A percentile compares a stretch with the other conserved stretches of the same genome.
Evolutionary conservation across 1,140 invertebrate species (phyloP).

Genomic region (Ceratina australensis): DNA sequence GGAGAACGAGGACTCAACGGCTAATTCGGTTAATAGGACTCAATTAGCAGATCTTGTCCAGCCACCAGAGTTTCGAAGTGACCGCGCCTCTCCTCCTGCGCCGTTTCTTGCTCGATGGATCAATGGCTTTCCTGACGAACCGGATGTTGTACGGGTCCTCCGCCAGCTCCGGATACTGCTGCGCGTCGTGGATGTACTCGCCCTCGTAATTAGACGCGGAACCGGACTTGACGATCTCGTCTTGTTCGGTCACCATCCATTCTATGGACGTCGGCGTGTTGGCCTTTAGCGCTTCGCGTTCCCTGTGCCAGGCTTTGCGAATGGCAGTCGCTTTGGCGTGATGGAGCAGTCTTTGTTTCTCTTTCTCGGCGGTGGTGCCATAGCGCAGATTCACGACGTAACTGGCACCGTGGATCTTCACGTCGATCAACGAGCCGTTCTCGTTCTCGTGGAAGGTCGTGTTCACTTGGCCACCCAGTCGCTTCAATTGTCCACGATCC

Average conservation of each 20-base stretch:
- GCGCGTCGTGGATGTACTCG: slow-evolving; percentile 94
- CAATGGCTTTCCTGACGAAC: slow-evolving; percentile 89
- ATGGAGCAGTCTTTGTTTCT: slow-evolving; percentile 91
- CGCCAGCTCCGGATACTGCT: slow-evolving; percentile 93
- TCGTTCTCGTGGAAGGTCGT: slow-evolving; percentile 94
- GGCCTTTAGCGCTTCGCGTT: slow-evolving; percentile 89
- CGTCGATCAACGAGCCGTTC: slow-evolving; percentile 84
- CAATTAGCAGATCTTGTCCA: slow-evolving; percentile 80
- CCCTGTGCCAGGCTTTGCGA: slow-evolving; percentile 94
- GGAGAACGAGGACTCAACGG: slow-evolving; percentile 37
- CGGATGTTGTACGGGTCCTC: slow-evolving; percentile 97
- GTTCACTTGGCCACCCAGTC: slow-evolving; percentile 94
- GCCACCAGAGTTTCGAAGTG: slow-evolving; percentile 79
- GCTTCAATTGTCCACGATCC: slow-evolving; percentile 92
- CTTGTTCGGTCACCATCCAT: slow-evolving; percentile 89
- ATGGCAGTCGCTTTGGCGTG: slow-evolving; percentile 92
- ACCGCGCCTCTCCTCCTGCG: slow-evolving; percentile 80
- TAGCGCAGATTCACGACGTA: slow-evolving; percentile 92
- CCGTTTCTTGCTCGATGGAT: slow-evolving; percentile 82
- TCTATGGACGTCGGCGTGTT: slow-evolving; percentile 87
- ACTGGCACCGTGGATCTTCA: slow-evolving; percentile 91
- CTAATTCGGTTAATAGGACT: background rate
- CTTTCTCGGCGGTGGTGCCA: slow-evolving; percentile 93
- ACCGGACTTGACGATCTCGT: slow-evolving; percentile 92
- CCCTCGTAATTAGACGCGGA: slow-evolving; percentile 91